Conservation (phyloP, 2,113 vertebrate species). For the Pelmatolapia mariae region DNA sequence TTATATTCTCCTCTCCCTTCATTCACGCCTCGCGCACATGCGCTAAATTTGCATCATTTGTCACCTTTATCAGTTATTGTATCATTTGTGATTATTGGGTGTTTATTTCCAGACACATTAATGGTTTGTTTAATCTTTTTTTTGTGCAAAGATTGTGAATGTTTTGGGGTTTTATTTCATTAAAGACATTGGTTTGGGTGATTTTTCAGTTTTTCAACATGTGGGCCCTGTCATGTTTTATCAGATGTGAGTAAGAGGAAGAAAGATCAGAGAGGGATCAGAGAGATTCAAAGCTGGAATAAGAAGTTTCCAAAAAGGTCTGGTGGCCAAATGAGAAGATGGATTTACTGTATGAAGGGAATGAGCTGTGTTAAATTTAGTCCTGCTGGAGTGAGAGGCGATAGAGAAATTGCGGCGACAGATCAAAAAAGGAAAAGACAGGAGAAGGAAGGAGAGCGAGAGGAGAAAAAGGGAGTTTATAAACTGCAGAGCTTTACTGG, state of each 20-base stretch:
- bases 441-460: not conserved
- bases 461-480: conserved; percentile 41
- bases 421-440: not conserved
- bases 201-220: not conserved
- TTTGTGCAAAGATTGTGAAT: not conserved
- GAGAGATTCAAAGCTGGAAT: not conserved
- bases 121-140: not conserved
- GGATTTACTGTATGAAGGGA: conserved; percentile 3
- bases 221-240: not conserved
- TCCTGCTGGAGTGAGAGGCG: not conserved
- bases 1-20: not conserved
- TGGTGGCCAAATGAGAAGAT: conserved; percentile 5
- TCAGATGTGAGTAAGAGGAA: not conserved
- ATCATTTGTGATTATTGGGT: not conserved
- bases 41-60: rapidly evolving
- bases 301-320: not conserved
- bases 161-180: rapidly evolving
- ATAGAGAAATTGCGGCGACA: not conserved
- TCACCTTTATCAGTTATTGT: not conserved
- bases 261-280: not conserved
- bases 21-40: not conserved
- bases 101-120: not conserved
- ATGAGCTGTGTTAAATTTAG: not conserved
- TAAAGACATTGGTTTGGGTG: not conserved
- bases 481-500: conserved; percentile 65